Evolutionary conservation across 2,888 invertebrate species (phyloP).

Genomic region (Drosophila stalkeri): DNA sequence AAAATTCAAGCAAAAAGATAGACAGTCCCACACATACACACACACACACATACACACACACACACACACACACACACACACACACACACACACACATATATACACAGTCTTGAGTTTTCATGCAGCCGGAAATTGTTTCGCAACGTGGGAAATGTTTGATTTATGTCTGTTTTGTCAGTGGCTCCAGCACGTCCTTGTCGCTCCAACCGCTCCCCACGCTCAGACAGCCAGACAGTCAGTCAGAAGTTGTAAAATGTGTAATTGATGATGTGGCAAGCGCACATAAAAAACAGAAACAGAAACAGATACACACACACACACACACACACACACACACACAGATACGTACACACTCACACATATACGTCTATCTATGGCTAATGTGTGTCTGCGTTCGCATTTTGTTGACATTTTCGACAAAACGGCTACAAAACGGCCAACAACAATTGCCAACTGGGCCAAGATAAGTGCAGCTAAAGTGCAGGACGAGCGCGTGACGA

Average conservation of each 20-base stretch:
- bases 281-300: slow-evolving; percentile 59
- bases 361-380: slow-evolving; percentile 37
- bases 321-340: background rate
- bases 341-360: background rate
- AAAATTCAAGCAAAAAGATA: slow-evolving; percentile 77
- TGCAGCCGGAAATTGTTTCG: slow-evolving; percentile 78
- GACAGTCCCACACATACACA: slow-evolving; percentile 49
- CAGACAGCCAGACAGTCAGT: slow-evolving; percentile 28
- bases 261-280: slow-evolving; percentile 77
- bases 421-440: slow-evolving; percentile 71
- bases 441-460: slow-evolving; percentile 44
- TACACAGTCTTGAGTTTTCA: slow-evolving; percentile 67
- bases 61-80: slow-evolving; percentile 5
- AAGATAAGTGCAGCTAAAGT: slow-evolving; percentile 74
- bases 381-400: slow-evolving; percentile 59
- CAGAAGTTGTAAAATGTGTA: slow-evolving; percentile 79
- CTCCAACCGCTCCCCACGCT: background rate
- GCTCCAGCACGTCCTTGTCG: slow-evolving; percentile 53
- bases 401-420: slow-evolving; percentile 79
- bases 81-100: slow-evolving; percentile 12
- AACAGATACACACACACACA: background rate
- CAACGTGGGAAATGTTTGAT: slow-evolving; percentile 81
- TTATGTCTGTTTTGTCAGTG: slow-evolving; percentile 77
- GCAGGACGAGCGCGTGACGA: slow-evolving; percentile 75
- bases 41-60: too few species aligned